Percentiles rank a stretch among this genome's conserved stretches.
Conservation (phyloP, 2,888 invertebrate species). For the Diaphora mendica region DNA sequence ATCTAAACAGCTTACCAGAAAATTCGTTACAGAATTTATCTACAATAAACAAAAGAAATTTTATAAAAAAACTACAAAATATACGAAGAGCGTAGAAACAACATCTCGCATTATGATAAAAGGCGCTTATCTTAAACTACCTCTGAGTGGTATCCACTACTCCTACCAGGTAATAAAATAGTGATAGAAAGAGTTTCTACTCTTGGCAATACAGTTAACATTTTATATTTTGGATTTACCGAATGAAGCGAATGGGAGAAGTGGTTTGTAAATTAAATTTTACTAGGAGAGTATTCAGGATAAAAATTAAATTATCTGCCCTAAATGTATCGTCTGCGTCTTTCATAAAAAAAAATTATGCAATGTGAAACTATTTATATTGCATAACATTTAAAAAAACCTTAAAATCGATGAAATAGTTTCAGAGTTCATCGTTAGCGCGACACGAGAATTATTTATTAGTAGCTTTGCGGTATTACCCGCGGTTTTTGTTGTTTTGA, state of each 20-base stretch:
- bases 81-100: constrained; percentile 40
- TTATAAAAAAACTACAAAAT: constrained; percentile 27
- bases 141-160: constrained; percentile 40
- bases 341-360: too few relatives aligned
- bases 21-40: constrained; percentile 22
- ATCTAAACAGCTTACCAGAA: constrained; percentile 27
- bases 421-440: too few relatives aligned
- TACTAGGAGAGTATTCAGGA: constrained; percentile 33
- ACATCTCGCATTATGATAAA: constrained; percentile 53
- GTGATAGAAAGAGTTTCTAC: constrained; percentile 53
- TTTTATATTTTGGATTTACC: constrained; percentile 65
- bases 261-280: constrained; percentile 24
- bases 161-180: constrained; percentile 57
- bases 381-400: too few relatives aligned
- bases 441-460: too few relatives aligned
- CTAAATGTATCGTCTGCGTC: too few relatives aligned
- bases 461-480: too few relatives aligned
- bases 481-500: too few relatives aligned
- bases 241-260: constrained; percentile 54
- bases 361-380: too few relatives aligned
- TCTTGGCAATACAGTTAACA: constrained; percentile 52
- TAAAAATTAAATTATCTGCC: too few relatives aligned
- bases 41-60: constrained; percentile 25
- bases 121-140: constrained; percentile 41
- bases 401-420: too few relatives aligned